Base-by-base conservation (phyloP, 2,888 invertebrate species). In the Merodon equestris region DNA sequence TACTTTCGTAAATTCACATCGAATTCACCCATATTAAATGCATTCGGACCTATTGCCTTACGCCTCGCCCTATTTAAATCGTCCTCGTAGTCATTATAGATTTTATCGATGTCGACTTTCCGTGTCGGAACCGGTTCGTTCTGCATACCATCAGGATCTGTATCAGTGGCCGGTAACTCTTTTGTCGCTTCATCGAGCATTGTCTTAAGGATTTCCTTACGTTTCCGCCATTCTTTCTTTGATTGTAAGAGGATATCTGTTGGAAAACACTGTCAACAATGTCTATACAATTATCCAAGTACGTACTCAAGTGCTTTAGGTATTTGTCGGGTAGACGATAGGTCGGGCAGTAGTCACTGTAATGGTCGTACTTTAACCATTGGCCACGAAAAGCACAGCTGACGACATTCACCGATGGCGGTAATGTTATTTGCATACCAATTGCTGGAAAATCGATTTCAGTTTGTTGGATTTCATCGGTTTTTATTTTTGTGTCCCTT, bases 1-100 rank as follows among this genome's bases (percentile, higher is more conserved):
- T 93, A 94, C 85, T 94, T 94, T 47, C 96, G 90, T 57, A 96
- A 89, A 87, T 96, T 95, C 0, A 96, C 86, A 84, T 94, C 93
- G 0, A 91, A 91, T 17, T 90, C 88, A 13, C 90, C 88, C 0
- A 91, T 87, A 1, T 89, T 84, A 2, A 85, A 85, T 0, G 86
- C 85, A 38, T 85, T 87, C 0, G 86, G 87, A 1, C 88, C 89
- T 13, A 88, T 86, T 1, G 85, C 86, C 17, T 83, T 82, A 0
- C 87, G 86, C 12, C 86, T 84, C 9, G 85, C 84, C 74, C 85
- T 87, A 82, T 86, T 88, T 27, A 87, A 57, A 50, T 87, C 86
- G 66, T 89, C 88, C 72, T 89, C 89, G 68, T 88, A 88, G 40
- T 89, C 88, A 7, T 86, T 85, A 58, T 89, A 89, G 10, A 88